These are phyloP conservation scores for Hycleus cichorii DNA, from an alignment of 1,140 invertebrate genomes.

Conservation along the genomic window DNA sequence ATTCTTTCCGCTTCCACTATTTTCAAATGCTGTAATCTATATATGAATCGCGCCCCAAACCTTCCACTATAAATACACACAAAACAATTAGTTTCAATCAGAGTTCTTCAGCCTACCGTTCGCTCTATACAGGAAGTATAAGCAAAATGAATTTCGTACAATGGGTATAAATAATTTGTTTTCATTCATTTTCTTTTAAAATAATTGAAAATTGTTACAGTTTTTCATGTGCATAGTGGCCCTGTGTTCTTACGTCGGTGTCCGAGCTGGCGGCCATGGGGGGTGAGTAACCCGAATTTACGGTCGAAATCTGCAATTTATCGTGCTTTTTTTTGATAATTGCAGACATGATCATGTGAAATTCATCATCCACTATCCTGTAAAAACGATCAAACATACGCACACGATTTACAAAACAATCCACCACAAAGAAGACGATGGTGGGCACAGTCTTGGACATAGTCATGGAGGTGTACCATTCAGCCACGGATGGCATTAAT, in stretches of 20 bases:
- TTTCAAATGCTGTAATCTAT: too few species aligned
- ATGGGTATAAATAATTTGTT: slow-evolving; percentile 2
- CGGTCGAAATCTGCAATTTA: background rate
- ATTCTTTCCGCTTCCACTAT: too few species aligned
- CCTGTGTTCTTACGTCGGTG: slow-evolving; percentile 1
- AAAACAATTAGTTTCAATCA: too few species aligned
- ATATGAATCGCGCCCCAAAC: too few species aligned
- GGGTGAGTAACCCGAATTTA: background rate
- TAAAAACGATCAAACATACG: slow-evolving; percentile 57
- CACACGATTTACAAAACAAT: slow-evolving; percentile 57
- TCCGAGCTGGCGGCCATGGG: slow-evolving; percentile 7
- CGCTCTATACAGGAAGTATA: too few species aligned
- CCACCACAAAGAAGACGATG: slow-evolving; percentile 39
- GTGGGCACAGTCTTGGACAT: slow-evolving; percentile 5
- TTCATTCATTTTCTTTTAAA: background rate
- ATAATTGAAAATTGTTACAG: slow-evolving; percentile 3
- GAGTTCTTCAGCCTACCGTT: too few species aligned
- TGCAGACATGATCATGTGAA: slow-evolving; percentile 44
- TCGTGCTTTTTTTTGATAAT: slow-evolving; percentile 1
- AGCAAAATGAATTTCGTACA: too few species aligned
- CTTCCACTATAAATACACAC: too few species aligned
- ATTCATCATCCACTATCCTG: slow-evolving; percentile 53
- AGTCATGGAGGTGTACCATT: slow-evolving; percentile 16
- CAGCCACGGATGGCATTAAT: too few species aligned
- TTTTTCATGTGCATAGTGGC: slow-evolving; percentile 14